Evolutionary conservation across 2,888 invertebrate species (phyloP).

Genomic region (Hyppa rectilinea): DNA sequence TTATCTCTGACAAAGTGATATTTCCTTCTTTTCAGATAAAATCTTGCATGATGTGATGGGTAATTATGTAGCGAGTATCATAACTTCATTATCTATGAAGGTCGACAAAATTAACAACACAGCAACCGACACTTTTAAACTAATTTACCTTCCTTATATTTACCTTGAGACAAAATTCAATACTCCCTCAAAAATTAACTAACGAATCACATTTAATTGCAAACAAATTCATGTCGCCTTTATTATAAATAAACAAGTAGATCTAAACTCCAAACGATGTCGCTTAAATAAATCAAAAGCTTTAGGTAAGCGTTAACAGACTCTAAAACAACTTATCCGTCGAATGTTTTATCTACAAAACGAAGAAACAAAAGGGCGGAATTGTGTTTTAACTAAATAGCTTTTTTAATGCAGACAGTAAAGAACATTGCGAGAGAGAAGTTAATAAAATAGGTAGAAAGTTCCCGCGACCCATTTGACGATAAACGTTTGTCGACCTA

Average conservation of each 20-base stretch:
- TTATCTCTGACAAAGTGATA: too few relatives aligned
- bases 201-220: background rate
- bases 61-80: background rate
- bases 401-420: slow-evolving; percentile 58
- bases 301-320: slow-evolving; percentile 43
- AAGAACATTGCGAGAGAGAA: slow-evolving; percentile 48
- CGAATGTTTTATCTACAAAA: slow-evolving; percentile 33
- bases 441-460: slow-evolving; percentile 63
- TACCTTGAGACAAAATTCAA: background rate
- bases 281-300: slow-evolving; percentile 41
- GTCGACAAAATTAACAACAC: background rate
- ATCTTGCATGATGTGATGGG: background rate
- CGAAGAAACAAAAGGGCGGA: slow-evolving; percentile 40
- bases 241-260: slow-evolving; percentile 15
- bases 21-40: background rate
- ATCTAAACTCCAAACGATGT: slow-evolving; percentile 29
- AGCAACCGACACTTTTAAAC: background rate
- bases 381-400: slow-evolving; percentile 51
- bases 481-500: slow-evolving; percentile 56
- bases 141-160: background rate
- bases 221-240: slow-evolving; percentile 5
- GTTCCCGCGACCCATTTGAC: slow-evolving; percentile 55
- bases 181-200: background rate
- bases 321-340: slow-evolving; percentile 46
- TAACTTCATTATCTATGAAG: background rate